Base-by-base conservation (phyloP, 2,888 invertebrate species). In the Blera fallax region DNA sequence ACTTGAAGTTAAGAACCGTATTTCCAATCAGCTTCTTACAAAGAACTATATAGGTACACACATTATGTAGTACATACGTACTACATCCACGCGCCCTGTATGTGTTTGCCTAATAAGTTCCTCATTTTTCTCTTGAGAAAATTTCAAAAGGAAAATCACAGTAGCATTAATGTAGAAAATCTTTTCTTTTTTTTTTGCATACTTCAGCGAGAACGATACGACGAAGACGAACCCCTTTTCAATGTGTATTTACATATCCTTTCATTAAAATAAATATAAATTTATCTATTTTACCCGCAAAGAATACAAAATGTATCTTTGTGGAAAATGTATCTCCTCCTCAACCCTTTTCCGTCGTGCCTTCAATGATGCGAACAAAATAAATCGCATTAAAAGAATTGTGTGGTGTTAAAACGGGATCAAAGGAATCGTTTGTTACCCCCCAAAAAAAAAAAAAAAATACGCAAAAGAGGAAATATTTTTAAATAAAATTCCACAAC, bases 261-360 rank as follows among this genome's bases (percentile, higher is more conserved):
- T 78, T 73, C 78, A 78, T 83, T 78, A 83, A 73, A 76, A 76
- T 70, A 64, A 69, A 77, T 72, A 67, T 54, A 62, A 78, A 83
- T 83, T 72, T 78, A 83, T 83, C 73, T 83, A 73, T 83, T 72
- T 67, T 48, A 18, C 67, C 78, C 78, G 29, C 72, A 54, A 77
- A 64, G 67, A 45, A 37, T 54, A 29, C 50, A 37, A 45, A 62
- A 50, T 2, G 48, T 45, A 72, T 58, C 54, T 60, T 48, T 48
- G 56, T 18, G 60, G 24, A 14, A 27, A 72, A 56, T 56, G 4
- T 54, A 40, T 37, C 16, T 56, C 5, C n/a, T 58, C 8, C 2
- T n/a, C 21, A 1, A 8, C 8, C 8, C 32, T 1, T 34, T n/a
- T 7, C 7, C 40, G 24, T 8, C 52, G n/a, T 18, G 3, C 34